These are phyloP conservation scores for Scaptomyza flava DNA, from an alignment of 2,888 invertebrate genomes.

Conservation along the genomic window DNA sequence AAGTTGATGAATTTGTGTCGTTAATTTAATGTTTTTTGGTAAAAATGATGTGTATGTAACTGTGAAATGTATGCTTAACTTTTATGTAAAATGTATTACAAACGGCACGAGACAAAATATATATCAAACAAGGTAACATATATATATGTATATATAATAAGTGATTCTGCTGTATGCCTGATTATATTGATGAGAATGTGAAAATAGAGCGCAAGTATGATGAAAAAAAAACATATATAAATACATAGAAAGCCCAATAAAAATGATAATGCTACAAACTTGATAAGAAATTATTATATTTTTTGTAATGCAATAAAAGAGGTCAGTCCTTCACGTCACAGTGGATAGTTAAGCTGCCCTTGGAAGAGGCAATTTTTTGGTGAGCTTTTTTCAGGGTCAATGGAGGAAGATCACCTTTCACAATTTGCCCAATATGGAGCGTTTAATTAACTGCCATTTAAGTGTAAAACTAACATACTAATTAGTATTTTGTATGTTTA, in stretches of 20 bases:
- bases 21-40: constrained; percentile 19
- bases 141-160: constrained; percentile 20
- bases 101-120: constrained; percentile 41
- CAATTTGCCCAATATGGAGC: constrained; percentile 22
- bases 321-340: constrained; percentile 46
- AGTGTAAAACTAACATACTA: constrained; percentile 54
- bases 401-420: constrained; percentile 44
- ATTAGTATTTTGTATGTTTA: constrained; percentile 68
- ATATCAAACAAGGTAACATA: constrained; percentile 16
- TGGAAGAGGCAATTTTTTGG: constrained; percentile 1
- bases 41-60: constrained; percentile 37
- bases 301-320: constrained; percentile 22
- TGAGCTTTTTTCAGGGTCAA: constrained; percentile 46
- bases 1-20: constrained; percentile 21
- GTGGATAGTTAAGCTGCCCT: constrained; percentile 46
- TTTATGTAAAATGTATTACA: constrained; percentile 65
- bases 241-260: constrained; percentile 59
- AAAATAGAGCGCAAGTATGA: constrained; percentile 52
- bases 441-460: constrained; percentile 51
- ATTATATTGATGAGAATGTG: constrained; percentile 47
- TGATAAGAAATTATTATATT: not conserved
- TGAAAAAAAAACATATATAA: constrained; percentile 49
- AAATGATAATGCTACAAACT: constrained; percentile 66
- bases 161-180: constrained; percentile 56
- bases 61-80: constrained; percentile 47